These are phyloP conservation scores for Epizoanthus fatuus DNA, from an alignment of 92 coral and sea anemone species.

Conservation along the genomic window DNA sequence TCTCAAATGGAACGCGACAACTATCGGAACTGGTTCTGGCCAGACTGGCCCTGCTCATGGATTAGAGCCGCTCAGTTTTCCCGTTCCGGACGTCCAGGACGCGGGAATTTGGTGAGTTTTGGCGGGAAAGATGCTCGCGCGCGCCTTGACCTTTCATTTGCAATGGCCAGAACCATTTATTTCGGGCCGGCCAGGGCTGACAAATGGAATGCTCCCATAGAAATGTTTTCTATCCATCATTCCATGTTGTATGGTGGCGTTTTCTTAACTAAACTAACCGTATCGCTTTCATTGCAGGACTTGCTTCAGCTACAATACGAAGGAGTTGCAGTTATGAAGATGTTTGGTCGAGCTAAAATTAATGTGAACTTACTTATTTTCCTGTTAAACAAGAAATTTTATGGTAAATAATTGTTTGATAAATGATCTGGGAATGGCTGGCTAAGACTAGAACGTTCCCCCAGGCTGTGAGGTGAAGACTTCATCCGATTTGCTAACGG, in stretches of 20 bases:
- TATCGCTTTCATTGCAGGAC: slow-evolving; percentile 71
- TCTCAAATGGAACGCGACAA: too few relatives aligned
- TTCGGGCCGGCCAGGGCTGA: too few relatives aligned
- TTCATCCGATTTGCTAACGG: not conserved
- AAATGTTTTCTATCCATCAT: too few relatives aligned
- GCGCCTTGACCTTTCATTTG: too few relatives aligned
- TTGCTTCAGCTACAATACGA: slow-evolving; percentile 97
- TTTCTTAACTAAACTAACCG: not conserved
- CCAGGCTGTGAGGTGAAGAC: not conserved
- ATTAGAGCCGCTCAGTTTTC: too few relatives aligned
- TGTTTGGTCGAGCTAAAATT: slow-evolving; percentile 99
- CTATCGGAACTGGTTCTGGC: too few relatives aligned
- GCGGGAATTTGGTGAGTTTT: too few relatives aligned
- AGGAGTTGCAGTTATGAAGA: slow-evolving; percentile 99
- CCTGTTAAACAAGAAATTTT: slow-evolving; percentile 97
- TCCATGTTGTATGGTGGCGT: not conserved
- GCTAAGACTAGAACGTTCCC: not conserved
- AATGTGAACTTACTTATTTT: slow-evolving; percentile 96
- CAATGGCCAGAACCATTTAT: too few relatives aligned
- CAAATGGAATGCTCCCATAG: too few relatives aligned
- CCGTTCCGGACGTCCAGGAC: too few relatives aligned
- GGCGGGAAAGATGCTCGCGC: too few relatives aligned
- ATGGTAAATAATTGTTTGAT: slow-evolving; percentile 83
- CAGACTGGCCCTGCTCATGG: too few relatives aligned
- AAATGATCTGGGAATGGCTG: not conserved